A percentile compares a stretch with the other conserved stretches of the same genome.
These are phyloP conservation scores for Octomys mimax DNA, from an alignment of 2,797 vertebrate genomes.

Conservation along the genomic window DNA sequence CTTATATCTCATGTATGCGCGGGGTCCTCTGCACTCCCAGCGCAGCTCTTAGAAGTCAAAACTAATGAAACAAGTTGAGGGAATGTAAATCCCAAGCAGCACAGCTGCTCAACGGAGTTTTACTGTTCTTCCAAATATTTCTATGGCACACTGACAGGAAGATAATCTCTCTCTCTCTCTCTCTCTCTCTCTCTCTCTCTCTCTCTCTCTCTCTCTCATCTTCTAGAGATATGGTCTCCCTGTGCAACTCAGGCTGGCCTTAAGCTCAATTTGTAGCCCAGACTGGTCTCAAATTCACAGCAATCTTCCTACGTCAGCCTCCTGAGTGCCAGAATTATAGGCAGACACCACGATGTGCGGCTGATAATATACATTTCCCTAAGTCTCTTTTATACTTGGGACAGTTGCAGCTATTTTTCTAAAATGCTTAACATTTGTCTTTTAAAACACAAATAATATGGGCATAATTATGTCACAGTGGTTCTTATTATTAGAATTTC, in stretches of 20 bases:
- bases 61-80: background rate
- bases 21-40: background rate
- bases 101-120: background rate
- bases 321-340: too few relatives aligned
- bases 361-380: background rate
- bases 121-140: background rate
- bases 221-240: too few relatives aligned
- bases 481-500: background rate
- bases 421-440: background rate
- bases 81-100: background rate
- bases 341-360: too few relatives aligned
- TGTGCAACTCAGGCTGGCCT: too few relatives aligned
- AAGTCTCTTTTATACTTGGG: background rate
- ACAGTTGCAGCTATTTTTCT: background rate
- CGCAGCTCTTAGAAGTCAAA: background rate
- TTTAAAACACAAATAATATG: conserved; percentile 14
- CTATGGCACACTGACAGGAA: background rate
- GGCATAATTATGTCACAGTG: background rate
- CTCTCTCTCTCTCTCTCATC: too few relatives aligned
- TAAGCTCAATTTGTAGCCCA: too few relatives aligned
- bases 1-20: background rate
- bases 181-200: too few relatives aligned
- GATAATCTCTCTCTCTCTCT: background rate
- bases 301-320: too few relatives aligned
- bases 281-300: too few relatives aligned